Evolutionary conservation across 2,888 invertebrate genomes (phyloP), one percentile per base, ranked within the genome.

Genomic region (Athalia cordata): DNA sequence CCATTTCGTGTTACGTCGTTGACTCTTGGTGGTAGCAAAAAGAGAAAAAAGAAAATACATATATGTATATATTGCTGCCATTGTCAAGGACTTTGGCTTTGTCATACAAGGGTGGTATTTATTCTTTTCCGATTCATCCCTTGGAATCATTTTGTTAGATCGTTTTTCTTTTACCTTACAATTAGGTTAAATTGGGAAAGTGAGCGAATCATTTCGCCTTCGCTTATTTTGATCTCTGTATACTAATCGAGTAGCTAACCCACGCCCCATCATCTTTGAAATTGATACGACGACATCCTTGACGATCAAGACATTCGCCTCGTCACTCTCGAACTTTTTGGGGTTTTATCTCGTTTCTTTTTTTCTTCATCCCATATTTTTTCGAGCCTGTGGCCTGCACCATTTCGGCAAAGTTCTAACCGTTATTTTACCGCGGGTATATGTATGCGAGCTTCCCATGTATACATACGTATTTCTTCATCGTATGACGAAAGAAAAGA

Each of bases 1-100:
- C 89, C 86, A 84, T 89, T 88, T 83, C 88, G 83, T 86, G 87
- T 89, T 84, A 29, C 84, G 84, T 84, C 82, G 85, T 85, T 85
- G 81, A 50, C 75, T 62, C 75, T 49, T 61, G 84, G 84, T 83
- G 84, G 81, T 83, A 83, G 85, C 85, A 85, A 87, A 88, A 29
- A 29, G 29, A 29, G 29, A 85, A 84, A 62, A 15, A 29, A 29
- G 9, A 29, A 29, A 62, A 29, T n/a, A n/a, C n/a, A n/a, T n/a
- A n/a, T n/a, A 29, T 29, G 2, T 29, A 29, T 68, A 68, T 68
- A 75, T 77, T 57, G 50, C 67, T 52, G 64, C 78, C 78, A 78
- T 78, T 74, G 78, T 78, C 72, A 78, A 78, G 62, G 78, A 62
- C 52, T 70, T 29, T 78, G 78, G 74, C 72, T 55, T 68, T 78